phyloP scores from a whole-genome alignment of 2,113 vertebrate species.

The Campylorhamphus procurvoides region DNA sequence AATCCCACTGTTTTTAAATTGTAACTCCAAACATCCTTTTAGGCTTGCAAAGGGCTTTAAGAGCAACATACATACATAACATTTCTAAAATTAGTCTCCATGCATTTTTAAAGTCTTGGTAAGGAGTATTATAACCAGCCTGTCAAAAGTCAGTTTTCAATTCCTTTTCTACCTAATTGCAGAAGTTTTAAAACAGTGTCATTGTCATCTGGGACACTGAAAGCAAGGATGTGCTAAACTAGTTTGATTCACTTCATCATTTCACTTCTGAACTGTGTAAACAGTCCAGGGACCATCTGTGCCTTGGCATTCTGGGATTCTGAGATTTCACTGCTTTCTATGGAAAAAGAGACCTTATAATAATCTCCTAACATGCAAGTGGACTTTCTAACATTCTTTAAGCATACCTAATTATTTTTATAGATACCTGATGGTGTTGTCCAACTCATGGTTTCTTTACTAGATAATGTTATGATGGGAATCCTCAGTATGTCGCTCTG shows the following conservation, averaged over 20 bases:
- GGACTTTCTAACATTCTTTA: background rate
- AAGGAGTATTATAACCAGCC: background rate
- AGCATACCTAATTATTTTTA: background rate
- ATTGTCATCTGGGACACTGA: background rate
- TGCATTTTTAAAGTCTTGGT: background rate
- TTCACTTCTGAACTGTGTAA: background rate
- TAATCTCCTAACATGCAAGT: background rate
- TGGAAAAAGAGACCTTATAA: background rate
- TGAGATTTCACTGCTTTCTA: background rate
- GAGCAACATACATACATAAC: constrained; percentile 19
- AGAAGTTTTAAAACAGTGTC: background rate
- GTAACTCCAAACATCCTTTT: constrained; percentile 80
- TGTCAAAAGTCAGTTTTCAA: background rate
- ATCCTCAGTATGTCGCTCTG: background rate
- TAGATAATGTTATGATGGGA: background rate
- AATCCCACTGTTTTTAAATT: constrained; percentile 80
- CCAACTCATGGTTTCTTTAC: background rate
- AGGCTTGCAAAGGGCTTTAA: constrained; percentile 66
- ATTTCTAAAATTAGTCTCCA: constrained; percentile 48
- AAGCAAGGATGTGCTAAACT: background rate
- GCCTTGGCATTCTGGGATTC: background rate
- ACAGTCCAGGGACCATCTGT: background rate
- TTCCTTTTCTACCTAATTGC: background rate
- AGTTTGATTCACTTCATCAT: background rate
- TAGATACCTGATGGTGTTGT: background rate